phyloP scores from a whole-genome alignment of 2,888 invertebrate species.

The Drosophila kuntzei region DNA sequence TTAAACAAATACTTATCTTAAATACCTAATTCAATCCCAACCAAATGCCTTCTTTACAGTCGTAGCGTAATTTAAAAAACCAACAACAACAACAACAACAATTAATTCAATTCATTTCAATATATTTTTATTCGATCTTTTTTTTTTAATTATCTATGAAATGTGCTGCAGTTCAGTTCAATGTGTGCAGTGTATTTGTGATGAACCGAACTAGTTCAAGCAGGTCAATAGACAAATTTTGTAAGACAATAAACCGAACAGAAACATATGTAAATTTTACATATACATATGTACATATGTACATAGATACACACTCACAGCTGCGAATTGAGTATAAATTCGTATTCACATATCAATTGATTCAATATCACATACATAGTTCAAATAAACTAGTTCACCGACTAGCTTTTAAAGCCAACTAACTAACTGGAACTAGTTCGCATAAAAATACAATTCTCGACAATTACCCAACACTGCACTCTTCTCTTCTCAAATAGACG shows the following conservation, averaged over 20 bases:
- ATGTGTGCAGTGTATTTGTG: not conserved
- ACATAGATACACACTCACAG: conserved; percentile 23
- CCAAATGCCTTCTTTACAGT: conserved; percentile 65
- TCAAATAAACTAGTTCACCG: conserved; percentile 48
- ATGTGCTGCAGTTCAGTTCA: conserved; percentile 32
- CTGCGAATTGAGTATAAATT: conserved; percentile 51
- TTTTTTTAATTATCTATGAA: not conserved
- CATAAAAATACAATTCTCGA: not conserved
- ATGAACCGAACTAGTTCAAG: conserved; percentile 59
- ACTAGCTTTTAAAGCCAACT: conserved; percentile 38
- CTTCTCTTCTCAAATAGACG: not conserved
- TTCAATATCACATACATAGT: conserved; percentile 37
- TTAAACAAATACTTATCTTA: conserved; percentile 31
- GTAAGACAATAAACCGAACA: conserved; percentile 59
- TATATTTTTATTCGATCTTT: not conserved
- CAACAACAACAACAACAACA: conserved; percentile 13
- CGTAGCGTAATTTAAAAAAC: conserved; percentile 40
- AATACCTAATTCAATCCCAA: conserved; percentile 49
- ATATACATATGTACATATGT: conserved; percentile 1
- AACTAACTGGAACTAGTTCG: conserved; percentile 50
- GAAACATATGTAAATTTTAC: too few species aligned
- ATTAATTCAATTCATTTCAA: conserved; percentile 6
- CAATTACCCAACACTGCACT: conserved; percentile 2
- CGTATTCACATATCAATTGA: conserved; percentile 53
- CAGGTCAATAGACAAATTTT: conserved; percentile 35